A percentile compares a stretch with the other conserved stretches of the same genome.
phyloP scores from a whole-genome alignment of 2,888 invertebrate species.

The Coleophora flavipennella region DNA sequence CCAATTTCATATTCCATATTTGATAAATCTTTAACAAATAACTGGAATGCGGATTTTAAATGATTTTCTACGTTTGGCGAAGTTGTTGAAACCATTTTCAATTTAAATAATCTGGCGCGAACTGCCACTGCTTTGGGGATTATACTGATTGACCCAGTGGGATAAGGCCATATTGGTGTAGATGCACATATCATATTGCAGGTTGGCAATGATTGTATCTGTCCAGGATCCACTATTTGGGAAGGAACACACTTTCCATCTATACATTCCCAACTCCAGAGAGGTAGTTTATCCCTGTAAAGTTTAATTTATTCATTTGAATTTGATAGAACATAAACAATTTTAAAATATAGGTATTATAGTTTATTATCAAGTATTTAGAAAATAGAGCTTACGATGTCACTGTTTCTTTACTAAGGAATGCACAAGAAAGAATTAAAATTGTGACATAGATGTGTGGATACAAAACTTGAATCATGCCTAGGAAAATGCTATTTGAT shows the following conservation, averaged over 20 bases:
- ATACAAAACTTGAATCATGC: too few relatives aligned
- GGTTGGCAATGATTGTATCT: constrained; percentile 75
- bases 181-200: constrained; percentile 83
- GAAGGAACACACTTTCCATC: constrained; percentile 76
- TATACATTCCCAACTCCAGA: constrained; percentile 85
- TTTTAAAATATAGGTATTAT: too few relatives aligned
- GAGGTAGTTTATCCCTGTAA: constrained; percentile 32
- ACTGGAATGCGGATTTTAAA: constrained; percentile 52
- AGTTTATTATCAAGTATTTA: too few relatives aligned
- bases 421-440: constrained; percentile 2
- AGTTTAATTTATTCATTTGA: too few relatives aligned
- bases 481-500: too few relatives aligned
- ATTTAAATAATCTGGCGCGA: constrained; percentile 62
- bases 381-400: too few relatives aligned
- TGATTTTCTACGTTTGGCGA: constrained; percentile 37
- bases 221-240: constrained; percentile 30
- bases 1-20: constrained; percentile 40
- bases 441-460: too few relatives aligned
- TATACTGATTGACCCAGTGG: constrained; percentile 76
- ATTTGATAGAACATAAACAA: too few relatives aligned
- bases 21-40: constrained; percentile 59
- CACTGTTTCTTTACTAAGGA: background rate
- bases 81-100: constrained; percentile 43
- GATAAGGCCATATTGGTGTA: constrained; percentile 82
- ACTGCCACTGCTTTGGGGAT: constrained; percentile 76